Evolutionary conservation across 2,888 invertebrate genomes (phyloP), one percentile per base, ranked within the genome.

Genomic region (Gari tellinella): DNA sequence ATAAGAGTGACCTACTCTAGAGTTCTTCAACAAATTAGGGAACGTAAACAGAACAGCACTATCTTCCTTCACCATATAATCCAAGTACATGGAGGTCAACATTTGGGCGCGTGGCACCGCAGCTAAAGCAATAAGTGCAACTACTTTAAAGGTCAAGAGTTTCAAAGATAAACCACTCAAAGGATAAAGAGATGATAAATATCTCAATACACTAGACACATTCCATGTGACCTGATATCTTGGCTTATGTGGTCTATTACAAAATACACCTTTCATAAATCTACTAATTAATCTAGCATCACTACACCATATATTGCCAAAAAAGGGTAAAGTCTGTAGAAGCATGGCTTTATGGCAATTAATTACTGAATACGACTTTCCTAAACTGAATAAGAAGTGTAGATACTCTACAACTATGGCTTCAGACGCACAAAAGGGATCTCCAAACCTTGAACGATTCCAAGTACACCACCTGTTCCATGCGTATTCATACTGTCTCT

Each of bases 201-300:
- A 74, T 12, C 31, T 48, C 8, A 74, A 38, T 17, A 65, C 67
- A 8, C 45, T 43, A 14, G 55, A 46, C 7, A 69, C 74, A 61
- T 65, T 57, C 65, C 74, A 74, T 15, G 58, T 69, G 37, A 52
- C 41, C 19, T 21, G n/a, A 61, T 74, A 65, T 26, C 58, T 40
- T 0, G 69, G 63, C 14, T 25, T 31, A 26, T 63, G 58, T 21
- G 75, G 64, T 25, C 26, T 38, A 19, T 46, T 10, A 41, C 25
- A n/a, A 41, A 68, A 69, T n/a, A 72, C 23, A 40, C 66, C 64
- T 52, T 46, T 74, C 73, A 74, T 55, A 64, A 68, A 74, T 21
- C 63, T 56, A 15, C 31, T 14, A 31, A 74, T 55, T 12, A 68
- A 49, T 7, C 26, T 12, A n/a, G 48, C 5, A 21, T 53, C 26